Evolutionary conservation across 2,797 vertebrate species (phyloP).

Genomic region (Lacerta agilis): DNA sequence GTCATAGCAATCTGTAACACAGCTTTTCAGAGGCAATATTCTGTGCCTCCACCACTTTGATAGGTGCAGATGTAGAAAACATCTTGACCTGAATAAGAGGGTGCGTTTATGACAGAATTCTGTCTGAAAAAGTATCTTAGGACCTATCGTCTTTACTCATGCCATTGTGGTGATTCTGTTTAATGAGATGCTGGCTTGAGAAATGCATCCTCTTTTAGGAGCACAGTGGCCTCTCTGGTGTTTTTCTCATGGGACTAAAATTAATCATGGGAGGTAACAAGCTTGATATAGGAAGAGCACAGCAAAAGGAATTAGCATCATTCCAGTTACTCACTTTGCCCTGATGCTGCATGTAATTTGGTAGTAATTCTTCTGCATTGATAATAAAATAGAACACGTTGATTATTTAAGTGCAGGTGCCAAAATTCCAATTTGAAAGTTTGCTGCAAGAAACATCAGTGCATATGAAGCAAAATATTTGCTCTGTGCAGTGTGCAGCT

Average conservation of each 20-base stretch:
- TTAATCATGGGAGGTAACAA: slow-evolving; percentile 5
- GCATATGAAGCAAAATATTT: background rate
- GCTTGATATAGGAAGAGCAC: background rate
- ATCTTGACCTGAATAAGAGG: background rate
- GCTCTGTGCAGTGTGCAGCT: background rate
- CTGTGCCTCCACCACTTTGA: background rate
- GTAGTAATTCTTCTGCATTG: background rate
- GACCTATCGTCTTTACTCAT: background rate
- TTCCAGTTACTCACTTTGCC: background rate
- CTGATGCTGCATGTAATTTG: background rate
- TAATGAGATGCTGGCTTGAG: background rate
- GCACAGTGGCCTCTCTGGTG: background rate
- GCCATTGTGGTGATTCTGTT: slow-evolving; percentile 1
- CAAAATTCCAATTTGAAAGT: background rate
- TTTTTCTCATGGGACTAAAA: background rate
- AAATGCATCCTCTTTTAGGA: background rate
- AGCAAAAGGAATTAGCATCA: slow-evolving; percentile 15
- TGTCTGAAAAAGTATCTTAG: background rate
- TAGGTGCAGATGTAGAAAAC: background rate
- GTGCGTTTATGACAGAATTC: background rate
- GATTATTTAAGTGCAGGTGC: background rate
- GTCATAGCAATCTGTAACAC: background rate
- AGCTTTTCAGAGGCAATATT: background rate
- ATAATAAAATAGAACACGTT: background rate
- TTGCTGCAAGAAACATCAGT: background rate